Percentiles rank a stretch among this genome's conserved stretches.
phyloP scores from a whole-genome alignment of 2,113 vertebrate species.

The Gymnobelideus leadbeateri region DNA sequence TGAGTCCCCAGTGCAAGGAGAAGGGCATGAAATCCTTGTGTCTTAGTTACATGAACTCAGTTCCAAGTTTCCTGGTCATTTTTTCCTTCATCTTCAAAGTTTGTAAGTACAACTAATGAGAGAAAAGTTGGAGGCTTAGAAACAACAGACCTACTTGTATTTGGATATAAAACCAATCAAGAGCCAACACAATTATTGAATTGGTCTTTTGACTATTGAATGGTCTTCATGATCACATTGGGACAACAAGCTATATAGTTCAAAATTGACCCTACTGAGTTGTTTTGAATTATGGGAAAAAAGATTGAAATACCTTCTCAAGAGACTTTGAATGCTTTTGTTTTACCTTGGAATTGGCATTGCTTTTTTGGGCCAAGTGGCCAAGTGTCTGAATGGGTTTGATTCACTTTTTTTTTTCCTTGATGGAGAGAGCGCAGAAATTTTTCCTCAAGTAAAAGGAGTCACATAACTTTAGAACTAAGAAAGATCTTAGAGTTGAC shows the following conservation, averaged over 20 bases:
- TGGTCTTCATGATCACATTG: not conserved
- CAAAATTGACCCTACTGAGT: not conserved
- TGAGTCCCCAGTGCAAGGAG: slow-evolving; percentile 76
- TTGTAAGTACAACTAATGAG: not conserved
- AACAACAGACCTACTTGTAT: not conserved
- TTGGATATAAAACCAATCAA: not conserved
- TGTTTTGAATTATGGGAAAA: not conserved
- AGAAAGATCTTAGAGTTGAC: not conserved
- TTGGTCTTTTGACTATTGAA: too few species aligned
- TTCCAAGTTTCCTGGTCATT: slow-evolving; percentile 59
- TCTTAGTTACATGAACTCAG: slow-evolving; percentile 80
- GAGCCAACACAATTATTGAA: too few species aligned
- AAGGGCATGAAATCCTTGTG: slow-evolving; percentile 80
- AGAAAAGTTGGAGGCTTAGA: slow-evolving; percentile 15
- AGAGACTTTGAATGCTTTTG: slow-evolving; percentile 9
- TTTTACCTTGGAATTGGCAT: not conserved
- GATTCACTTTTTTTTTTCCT: not conserved
- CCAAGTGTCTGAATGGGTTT: not conserved
- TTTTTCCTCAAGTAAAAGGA: not conserved
- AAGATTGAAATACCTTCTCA: slow-evolving; percentile 33
- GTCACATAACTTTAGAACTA: not conserved
- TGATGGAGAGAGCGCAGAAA: not conserved
- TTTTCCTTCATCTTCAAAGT: slow-evolving; percentile 65
- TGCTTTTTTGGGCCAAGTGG: not conserved
- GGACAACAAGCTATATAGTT: not conserved